These are phyloP conservation scores for Bellardia bayeri DNA, from an alignment of 2,888 invertebrate genomes.

Conservation along the genomic window DNA sequence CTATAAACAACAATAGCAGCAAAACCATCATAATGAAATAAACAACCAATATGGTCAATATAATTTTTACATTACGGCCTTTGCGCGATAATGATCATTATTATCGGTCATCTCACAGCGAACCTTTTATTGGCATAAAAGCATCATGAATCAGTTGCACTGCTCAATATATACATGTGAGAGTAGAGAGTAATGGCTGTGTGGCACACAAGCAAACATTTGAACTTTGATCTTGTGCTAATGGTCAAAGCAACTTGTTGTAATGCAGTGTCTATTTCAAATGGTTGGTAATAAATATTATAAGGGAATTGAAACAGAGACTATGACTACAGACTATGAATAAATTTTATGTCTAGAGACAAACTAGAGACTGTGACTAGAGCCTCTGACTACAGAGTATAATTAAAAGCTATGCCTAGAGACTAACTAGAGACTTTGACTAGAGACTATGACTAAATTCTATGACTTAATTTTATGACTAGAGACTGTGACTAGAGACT, in stretches of 20 bases:
- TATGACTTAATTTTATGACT: too few species aligned
- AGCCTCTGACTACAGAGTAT: too few species aligned
- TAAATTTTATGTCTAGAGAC: too few species aligned
- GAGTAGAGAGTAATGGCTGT: not conserved
- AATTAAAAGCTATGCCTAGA: too few species aligned
- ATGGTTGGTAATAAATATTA: not conserved
- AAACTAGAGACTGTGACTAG: not conserved
- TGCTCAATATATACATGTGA: not conserved
- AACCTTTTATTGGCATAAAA: slow-evolving; percentile 8
- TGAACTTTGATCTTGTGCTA: slow-evolving; percentile 40
- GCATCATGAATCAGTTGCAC: not conserved
- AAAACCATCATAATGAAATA: not conserved
- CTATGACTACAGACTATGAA: not conserved
- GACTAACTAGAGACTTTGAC: too few species aligned
- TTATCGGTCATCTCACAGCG: slow-evolving; percentile 23
- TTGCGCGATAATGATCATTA: not conserved
- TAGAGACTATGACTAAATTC: too few species aligned
- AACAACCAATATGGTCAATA: not conserved
- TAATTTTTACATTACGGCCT: not conserved
- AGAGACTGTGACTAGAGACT: too few species aligned
- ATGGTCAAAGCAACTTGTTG: not conserved
- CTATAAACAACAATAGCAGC: not conserved
- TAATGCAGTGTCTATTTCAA: not conserved
- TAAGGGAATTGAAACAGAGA: not conserved
- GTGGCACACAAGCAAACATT: not conserved